Evolutionary conservation across 2,888 invertebrate genomes (phyloP), one percentile per base, ranked within the genome.

Genomic region (Latheticus oryzae): DNA sequence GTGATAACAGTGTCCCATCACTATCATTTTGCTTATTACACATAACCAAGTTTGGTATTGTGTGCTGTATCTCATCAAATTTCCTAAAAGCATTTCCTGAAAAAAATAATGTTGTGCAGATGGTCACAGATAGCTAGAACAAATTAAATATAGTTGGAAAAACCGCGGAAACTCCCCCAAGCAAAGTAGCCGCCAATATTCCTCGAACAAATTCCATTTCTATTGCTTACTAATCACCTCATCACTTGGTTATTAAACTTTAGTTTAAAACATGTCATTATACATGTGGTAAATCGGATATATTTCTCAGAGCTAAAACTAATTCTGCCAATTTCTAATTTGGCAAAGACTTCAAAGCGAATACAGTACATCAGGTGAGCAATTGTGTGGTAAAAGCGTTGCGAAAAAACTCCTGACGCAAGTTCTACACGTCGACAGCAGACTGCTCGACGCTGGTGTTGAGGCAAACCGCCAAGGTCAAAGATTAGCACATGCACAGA

Each of bases 371-470:
- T 42, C 42, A 52, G 52, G 52, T 48, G 48, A 33, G 19, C 24
- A 12, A 48, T 35, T 48, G 37, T 26, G 42, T 28, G 26, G 42
- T 45, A 32, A 32, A 9, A 21, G 17, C 23, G 37, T 24, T 28
- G 54, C 33, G 26, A 56, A 56, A 56, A 55, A 37, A 23, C 23
- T 55, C 38, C n/a, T 55, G 54, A 42, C 56, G 43, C 28, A 13
- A 16, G 21, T n/a, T n/a, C n/a, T n/a, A n/a, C 12, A 21, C 47
- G 11, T 16, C 55, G 37, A 7, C 15, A 15, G 35, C 50, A 56
- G 56, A 56, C 56, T 50, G 56, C 56, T 50, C 50, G 56, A 50
- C 56, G 56, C 56, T 56, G 7, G 7, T 28, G 21, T 5, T 12
- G 32, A 32, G 35, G 40, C 52, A 42, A 13, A 17, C 11, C 28